Base-by-base conservation (phyloP, 2,797 vertebrate genomes). In the Brotogeris chrysoptera region DNA sequence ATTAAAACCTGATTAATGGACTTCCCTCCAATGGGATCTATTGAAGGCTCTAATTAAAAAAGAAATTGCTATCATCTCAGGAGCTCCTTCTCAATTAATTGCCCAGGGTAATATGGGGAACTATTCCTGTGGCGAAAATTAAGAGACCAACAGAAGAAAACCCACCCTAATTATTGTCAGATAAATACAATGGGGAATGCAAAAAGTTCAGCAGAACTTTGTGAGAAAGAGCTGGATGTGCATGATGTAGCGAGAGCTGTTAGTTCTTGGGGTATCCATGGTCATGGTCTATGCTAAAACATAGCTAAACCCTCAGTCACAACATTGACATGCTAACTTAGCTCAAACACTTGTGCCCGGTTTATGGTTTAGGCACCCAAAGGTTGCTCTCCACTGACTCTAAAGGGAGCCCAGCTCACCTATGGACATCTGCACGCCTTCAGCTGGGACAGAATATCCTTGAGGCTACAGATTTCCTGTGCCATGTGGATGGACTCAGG, bases 1-100 rank as follows among this genome's bases (percentile, higher is more conserved):
- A 70, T 52, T 20, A 65, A 90, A 86, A 93, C 34, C 81, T 88
- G 93, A 92, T 93, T 95, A 94, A 97, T 20, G 15, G 82, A 63
- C 43, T 85, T 23, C 23, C 89, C 94, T 90, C 91, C 82, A 91
- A 73, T 36, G 68, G 53, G 79, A 77, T 50, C 6, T 89, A 83
- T 25, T 11, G 66, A 89, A 86, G 71, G 76, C 78, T 95, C 93
- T 96, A 96, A 97, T 97, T 97, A 97, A 94, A 90, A 92, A 94
- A 94, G 86, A 68, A 96, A 97, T 79, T 50, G 57, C 88, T 89
- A 80, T 78, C 80, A 76, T 73, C 81, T 87, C 53, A 86, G 87
- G 93, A 95, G 91, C 90, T 97, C 71, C 79, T 57, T 85, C 73
- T 84, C 94, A 86, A 97, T 97, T 87, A 30, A 93, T 86, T 41